Evolutionary conservation across 2,113 vertebrate genomes (phyloP).

Genomic region (Carassius carassius): DNA sequence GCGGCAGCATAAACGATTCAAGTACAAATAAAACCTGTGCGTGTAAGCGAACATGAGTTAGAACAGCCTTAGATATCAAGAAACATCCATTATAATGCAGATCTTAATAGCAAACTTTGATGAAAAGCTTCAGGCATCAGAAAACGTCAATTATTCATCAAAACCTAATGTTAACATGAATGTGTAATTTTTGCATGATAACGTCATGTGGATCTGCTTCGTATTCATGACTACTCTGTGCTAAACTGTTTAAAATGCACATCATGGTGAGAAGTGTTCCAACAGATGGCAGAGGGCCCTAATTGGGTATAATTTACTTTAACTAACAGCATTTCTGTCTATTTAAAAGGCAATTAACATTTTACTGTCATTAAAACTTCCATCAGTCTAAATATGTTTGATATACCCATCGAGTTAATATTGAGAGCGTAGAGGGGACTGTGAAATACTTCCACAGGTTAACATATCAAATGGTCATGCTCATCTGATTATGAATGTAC

Average conservation of each 20-base stretch:
- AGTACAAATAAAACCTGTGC: not conserved
- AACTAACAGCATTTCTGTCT: constrained; percentile 60
- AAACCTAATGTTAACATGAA: constrained; percentile 16
- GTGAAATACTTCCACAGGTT: not conserved
- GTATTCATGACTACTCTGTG: constrained; percentile 4
- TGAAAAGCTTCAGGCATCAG: not conserved
- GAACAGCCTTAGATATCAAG: not conserved
- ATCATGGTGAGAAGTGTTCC: constrained; percentile 33
- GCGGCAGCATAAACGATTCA: not conserved
- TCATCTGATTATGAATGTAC: constrained; percentile 19
- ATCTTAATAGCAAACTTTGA: not conserved
- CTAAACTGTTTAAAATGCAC: constrained; percentile 56
- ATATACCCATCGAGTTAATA: constrained; percentile 44
- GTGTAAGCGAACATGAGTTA: not conserved
- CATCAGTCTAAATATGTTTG: constrained; percentile 59
- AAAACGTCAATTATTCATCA: not conserved
- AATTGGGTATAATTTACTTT: constrained; percentile 62
- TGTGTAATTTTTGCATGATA: not conserved
- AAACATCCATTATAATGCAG: not conserved
- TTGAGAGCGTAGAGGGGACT: not conserved
- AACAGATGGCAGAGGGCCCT: constrained; percentile 60
- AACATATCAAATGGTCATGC: constrained; percentile 22
- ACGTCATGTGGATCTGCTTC: constrained; percentile 7
- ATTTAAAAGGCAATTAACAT: constrained; percentile 62
- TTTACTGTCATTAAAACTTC: constrained; percentile 59